A percentile compares a stretch with the other conserved stretches of the same genome.
phyloP scores from a whole-genome alignment of 2,113 vertebrate species.

The Nerophis lumbriciformis region DNA sequence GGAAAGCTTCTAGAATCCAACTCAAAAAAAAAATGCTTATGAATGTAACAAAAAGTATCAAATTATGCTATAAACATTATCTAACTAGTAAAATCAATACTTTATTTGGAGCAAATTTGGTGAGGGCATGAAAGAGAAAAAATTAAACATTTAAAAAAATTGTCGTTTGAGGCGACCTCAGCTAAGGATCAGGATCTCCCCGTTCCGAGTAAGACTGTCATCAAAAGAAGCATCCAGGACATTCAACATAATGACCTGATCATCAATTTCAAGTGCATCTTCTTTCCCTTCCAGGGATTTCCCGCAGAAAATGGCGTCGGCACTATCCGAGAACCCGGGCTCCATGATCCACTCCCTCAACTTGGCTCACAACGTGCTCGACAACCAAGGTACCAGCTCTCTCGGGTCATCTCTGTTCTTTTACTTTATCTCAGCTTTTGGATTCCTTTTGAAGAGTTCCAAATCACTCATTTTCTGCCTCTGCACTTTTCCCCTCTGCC shows the following conservation, averaged over 20 bases:
- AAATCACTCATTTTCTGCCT: slow-evolving; percentile 21
- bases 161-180: no score
- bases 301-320: slow-evolving; percentile 83
- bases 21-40: no score
- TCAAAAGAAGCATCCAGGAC: not conserved
- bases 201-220: not conserved
- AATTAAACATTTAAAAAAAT: no score
- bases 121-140: no score
- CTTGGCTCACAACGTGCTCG: slow-evolving; percentile 85
- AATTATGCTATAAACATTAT: no score
- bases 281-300: slow-evolving; percentile 73
- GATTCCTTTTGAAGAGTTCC: slow-evolving; percentile 35
- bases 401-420: slow-evolving; percentile 12
- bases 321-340: slow-evolving; percentile 82
- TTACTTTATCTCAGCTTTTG: slow-evolving; percentile 21
- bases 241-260: not conserved
- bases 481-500: slow-evolving; percentile 1
- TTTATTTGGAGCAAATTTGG: no score
- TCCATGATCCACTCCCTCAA: slow-evolving; percentile 83
- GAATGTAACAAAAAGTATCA: no score
- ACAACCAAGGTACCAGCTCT: slow-evolving; percentile 81
- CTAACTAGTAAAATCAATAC: no score
- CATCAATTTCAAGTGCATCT: not conserved
- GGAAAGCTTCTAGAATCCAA: no score
- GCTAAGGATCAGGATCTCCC: no score